A percentile compares a stretch with the other conserved stretches of the same genome.
Evolutionary conservation across 2,113 vertebrate species (phyloP).

Genomic region (Camelus dromedarius): DNA sequence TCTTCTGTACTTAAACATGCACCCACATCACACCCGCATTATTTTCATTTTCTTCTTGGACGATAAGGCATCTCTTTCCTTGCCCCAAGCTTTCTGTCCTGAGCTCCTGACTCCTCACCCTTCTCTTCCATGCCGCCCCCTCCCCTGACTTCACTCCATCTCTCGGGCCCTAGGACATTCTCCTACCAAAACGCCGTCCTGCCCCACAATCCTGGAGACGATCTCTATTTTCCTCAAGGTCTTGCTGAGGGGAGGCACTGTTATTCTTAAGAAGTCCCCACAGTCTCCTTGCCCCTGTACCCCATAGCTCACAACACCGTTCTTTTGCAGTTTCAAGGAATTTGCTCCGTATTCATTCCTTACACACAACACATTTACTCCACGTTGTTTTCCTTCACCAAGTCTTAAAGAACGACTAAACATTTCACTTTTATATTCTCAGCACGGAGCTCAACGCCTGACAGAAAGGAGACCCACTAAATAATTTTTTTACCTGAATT

Average conservation of each 20-base stretch:
- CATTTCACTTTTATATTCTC: background rate
- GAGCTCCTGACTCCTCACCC: too few relatives aligned
- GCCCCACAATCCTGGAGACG: background rate
- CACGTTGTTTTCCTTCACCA: background rate
- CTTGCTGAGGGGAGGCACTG: background rate
- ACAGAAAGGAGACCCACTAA: background rate
- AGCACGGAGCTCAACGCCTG: background rate
- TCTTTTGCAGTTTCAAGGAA: background rate
- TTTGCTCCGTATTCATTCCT: background rate
- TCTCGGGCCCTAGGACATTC: background rate
- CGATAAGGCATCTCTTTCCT: background rate
- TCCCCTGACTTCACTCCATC: background rate
- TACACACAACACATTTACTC: background rate
- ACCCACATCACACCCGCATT: background rate
- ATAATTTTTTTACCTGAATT: background rate
- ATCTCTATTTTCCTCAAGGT: background rate
- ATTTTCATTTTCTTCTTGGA: background rate
- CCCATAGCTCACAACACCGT: background rate
- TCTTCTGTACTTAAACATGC: background rate
- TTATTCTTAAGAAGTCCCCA: background rate
- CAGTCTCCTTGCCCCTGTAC: background rate
- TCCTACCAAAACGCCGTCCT: background rate
- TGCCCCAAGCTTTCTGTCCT: background rate
- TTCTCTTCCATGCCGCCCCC: background rate
- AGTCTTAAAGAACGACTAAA: background rate